phyloP scores from a whole-genome alignment of 2,797 vertebrate genomes.

The Silurus lanzhouensis region DNA sequence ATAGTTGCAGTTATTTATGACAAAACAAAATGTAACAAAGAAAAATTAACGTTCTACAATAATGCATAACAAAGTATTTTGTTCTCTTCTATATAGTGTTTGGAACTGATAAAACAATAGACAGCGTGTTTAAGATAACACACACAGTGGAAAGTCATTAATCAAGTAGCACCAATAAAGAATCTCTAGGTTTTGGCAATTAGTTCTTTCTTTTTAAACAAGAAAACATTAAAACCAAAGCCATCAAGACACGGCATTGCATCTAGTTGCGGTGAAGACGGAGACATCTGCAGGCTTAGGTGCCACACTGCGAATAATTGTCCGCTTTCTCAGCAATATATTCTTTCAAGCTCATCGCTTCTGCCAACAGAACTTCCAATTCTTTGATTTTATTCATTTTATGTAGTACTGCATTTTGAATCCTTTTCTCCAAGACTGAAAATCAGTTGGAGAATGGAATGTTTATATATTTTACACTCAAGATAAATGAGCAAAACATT shows the following conservation, averaged over 20 bases:
- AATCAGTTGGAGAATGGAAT: slow-evolving; percentile 44
- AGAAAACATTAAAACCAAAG: not conserved
- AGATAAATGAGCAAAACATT: not conserved
- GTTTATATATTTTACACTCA: not conserved
- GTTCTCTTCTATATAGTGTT: slow-evolving; percentile 3
- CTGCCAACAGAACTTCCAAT: slow-evolving; percentile 70
- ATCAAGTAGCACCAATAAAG: not conserved
- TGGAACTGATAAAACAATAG: not conserved
- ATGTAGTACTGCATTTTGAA: slow-evolving; percentile 70
- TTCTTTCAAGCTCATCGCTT: slow-evolving; percentile 72
- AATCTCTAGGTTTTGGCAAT: not conserved
- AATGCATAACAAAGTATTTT: not conserved
- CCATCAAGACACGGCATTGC: not conserved
- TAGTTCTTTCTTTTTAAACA: not conserved
- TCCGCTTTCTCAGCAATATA: slow-evolving; percentile 71
- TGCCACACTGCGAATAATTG: slow-evolving; percentile 65
- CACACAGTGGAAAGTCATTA: not conserved
- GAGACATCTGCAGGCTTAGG: slow-evolving; percentile 29
- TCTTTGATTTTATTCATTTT: slow-evolving; percentile 76
- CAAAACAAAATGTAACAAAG: slow-evolving; percentile 4
- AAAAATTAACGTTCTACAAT: not conserved
- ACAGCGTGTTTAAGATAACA: not conserved
- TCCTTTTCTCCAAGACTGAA: slow-evolving; percentile 83
- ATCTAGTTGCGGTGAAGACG: not conserved
- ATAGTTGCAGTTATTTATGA: not conserved